Percentiles rank a stretch among this genome's conserved stretches.
Conservation (phyloP, 2,888 invertebrate species). For the Apocheima hispidaria region DNA sequence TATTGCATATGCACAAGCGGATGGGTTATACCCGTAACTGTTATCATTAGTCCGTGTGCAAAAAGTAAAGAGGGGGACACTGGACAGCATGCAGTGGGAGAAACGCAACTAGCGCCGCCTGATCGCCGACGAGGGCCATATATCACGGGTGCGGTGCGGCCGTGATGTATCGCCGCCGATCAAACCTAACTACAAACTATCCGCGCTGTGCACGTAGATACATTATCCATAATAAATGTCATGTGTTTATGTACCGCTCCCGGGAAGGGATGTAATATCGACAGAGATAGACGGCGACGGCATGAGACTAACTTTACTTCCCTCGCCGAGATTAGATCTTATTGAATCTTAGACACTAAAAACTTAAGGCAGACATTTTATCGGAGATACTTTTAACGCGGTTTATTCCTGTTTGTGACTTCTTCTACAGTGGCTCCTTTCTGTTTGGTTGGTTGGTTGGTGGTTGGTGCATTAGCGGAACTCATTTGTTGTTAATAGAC, state of each 20-base stretch:
- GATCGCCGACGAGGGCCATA: conserved; percentile 68
- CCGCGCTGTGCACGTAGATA: conserved; percentile 54
- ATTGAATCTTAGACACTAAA: conserved; percentile 37
- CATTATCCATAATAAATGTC: conserved; percentile 52
- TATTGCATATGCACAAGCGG: conserved; percentile 22
- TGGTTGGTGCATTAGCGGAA: conserved; percentile 35
- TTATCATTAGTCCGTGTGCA: conserved; percentile 50
- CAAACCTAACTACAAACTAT: conserved; percentile 65
- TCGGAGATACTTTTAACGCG: conserved; percentile 23
- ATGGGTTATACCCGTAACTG: conserved; percentile 34
- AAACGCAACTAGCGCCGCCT: conserved; percentile 55
- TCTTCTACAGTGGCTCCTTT: conserved; percentile 21
- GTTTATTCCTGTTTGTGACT: conserved; percentile 23
- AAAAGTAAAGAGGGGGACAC: conserved; percentile 49
- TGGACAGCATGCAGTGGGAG: conserved; percentile 53
- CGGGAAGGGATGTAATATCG: conserved; percentile 47
- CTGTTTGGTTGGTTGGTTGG: too few relatives aligned
- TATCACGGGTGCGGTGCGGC: conserved; percentile 64
- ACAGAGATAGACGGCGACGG: conserved; percentile 45
- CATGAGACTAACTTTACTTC: conserved; percentile 44
- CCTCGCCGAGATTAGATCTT: conserved; percentile 39
- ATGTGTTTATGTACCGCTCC: conserved; percentile 45
- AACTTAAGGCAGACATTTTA: conserved; percentile 37
- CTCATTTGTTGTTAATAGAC: conserved; percentile 35
- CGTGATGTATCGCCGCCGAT: conserved; percentile 70